Evolutionary conservation across 2,113 vertebrate species (phyloP).

Genomic region (Peromyscus californicus): DNA sequence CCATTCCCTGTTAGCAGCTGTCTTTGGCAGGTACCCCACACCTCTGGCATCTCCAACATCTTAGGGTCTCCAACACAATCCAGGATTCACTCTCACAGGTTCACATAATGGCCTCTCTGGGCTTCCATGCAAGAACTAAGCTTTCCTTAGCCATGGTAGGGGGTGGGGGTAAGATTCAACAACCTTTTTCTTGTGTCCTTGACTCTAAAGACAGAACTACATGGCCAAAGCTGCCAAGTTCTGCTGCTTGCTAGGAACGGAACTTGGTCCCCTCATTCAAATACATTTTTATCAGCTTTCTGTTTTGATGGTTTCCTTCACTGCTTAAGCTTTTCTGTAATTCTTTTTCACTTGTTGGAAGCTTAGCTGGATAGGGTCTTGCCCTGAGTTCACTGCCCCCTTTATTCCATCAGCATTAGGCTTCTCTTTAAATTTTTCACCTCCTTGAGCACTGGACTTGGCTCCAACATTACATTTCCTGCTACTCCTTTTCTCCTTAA

Average conservation of each 20-base stretch:
- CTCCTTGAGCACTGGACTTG: neutral
- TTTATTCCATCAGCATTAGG: neutral
- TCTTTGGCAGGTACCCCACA: neutral
- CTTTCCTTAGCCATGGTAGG: neutral
- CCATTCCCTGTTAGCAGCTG: neutral
- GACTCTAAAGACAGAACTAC: neutral
- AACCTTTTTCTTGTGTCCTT: too few relatives aligned
- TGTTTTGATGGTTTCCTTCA: neutral
- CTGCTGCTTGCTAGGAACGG: neutral
- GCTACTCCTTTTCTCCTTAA: neutral
- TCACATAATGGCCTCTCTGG: neutral
- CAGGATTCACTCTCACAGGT: neutral
- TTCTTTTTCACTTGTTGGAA: neutral
- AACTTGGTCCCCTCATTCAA: neutral
- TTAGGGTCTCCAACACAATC: neutral
- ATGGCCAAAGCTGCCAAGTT: neutral
- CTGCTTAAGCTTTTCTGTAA: neutral
- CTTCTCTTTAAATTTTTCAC: neutral
- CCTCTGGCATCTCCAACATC: neutral
- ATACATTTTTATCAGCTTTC: neutral
- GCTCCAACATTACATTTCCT: neutral
- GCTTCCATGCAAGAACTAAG: neutral
- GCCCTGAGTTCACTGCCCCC: neutral
- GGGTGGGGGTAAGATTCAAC: neutral
- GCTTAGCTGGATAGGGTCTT: neutral